Evolutionary conservation across 2,113 vertebrate species (phyloP).

Genomic region (Ahaetulla prasina): DNA sequence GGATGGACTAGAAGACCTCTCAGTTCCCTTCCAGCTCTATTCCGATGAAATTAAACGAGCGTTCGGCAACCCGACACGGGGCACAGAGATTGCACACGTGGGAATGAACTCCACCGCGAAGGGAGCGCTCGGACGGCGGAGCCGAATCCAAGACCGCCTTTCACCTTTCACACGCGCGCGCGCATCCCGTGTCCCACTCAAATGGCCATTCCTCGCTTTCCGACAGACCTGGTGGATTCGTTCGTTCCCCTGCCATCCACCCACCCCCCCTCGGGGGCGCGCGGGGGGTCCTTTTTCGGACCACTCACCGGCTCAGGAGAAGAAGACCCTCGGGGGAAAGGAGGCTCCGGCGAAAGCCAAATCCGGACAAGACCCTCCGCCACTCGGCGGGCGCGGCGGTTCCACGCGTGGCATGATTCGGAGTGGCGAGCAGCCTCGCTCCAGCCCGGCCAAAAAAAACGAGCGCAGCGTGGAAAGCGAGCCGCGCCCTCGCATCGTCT

Average conservation of each 20-base stretch:
- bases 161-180: accelerated
- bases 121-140: neutral
- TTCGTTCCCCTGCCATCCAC: neutral
- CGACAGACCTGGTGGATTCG: neutral
- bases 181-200: neutral
- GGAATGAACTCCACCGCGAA: neutral
- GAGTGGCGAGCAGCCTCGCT: neutral
- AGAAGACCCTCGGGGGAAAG: neutral
- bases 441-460: neutral
- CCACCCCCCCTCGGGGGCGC: neutral
- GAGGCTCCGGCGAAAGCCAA: neutral
- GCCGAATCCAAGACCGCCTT: neutral
- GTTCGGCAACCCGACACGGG: neutral
- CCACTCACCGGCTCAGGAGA: neutral
- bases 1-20: neutral
- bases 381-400: neutral
- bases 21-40: neutral
- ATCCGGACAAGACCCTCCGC: neutral
- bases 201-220: neutral
- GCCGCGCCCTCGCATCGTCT: neutral
- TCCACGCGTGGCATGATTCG: neutral
- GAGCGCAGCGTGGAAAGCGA: neutral
- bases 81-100: neutral
- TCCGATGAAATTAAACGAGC: neutral
- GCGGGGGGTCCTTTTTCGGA: neutral